phyloP scores from a whole-genome alignment of 2,888 invertebrate genomes.

The Patella depressa region DNA sequence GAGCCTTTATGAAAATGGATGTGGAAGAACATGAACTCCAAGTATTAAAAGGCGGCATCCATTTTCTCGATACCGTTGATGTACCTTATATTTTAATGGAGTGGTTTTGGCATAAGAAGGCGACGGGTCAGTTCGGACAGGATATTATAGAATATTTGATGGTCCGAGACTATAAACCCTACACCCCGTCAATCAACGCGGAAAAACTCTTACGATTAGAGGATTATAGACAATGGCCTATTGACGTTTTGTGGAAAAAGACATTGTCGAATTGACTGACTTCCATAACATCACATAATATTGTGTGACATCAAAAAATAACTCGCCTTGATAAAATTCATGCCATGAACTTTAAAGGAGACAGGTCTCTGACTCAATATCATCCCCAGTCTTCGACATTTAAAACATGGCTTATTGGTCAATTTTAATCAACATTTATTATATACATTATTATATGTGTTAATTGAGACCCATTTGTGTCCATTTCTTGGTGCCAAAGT shows the following conservation, averaged over 20 bases:
- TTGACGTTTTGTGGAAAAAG: constrained; percentile 6
- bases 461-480: too few species aligned
- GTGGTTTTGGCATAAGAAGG: constrained; percentile 4
- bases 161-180: not conserved
- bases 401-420: too few species aligned
- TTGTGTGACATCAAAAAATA: too few species aligned
- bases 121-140: not conserved
- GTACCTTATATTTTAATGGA: not conserved
- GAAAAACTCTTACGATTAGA: not conserved
- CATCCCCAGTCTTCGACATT: too few species aligned
- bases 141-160: not conserved
- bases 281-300: too few species aligned
- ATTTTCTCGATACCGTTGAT: not conserved
- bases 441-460: too few species aligned
- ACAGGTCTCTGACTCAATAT: too few species aligned
- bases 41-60: not conserved
- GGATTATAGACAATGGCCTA: not conserved
- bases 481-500: too few species aligned
- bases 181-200: not conserved
- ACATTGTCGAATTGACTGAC: not conserved
- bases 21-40: not conserved
- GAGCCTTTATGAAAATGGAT: not conserved
- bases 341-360: too few species aligned
- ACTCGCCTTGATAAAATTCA: too few species aligned
- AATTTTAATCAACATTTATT: too few species aligned